Evolutionary conservation across 2,797 vertebrate species (phyloP), one percentile per base, ranked within the genome.

Genomic region (Trematomus bernacchii): DNA sequence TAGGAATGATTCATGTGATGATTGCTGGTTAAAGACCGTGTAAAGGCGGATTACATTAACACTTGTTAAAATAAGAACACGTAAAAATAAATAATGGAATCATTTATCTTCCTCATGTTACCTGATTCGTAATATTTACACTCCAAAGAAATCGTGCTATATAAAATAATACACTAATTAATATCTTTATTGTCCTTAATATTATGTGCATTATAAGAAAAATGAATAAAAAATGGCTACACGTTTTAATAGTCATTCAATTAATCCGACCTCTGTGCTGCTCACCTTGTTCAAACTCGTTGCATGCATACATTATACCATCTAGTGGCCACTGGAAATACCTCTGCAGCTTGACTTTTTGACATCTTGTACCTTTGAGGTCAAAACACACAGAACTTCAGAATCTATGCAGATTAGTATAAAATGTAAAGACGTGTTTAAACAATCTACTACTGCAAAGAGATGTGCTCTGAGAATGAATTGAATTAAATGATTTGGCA

Each of bases 261-360:
- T 61, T 47, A 11, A 44, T 52, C 10, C 14, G 2, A 16, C 37
- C 3, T 65, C 43, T 47, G 43, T 42, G 65, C 71, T 60, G 65
- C 54, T 72, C 71, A 75, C 73, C 65, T 66, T 4, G 52, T 43
- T 47, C 63, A 67, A 57, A 82, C 27, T 47, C 3, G n/a, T 71
- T 85, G 44, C 81, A 33, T 84, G 88, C 83, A 83, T 79, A 64
- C 50, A 76, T 89, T 73, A 85, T 91, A 91, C 92, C 93, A 93
- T 91, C 93, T 94, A 93, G 92, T 93, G 93, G 93, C 71, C 88
- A 80, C 61, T 80, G 71, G 27, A 88, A 70, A 84, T 43, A 87
- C 58, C 71, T 86, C 66, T 33, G 44, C 64, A 40, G 14, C 58
- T 59, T 73, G 72, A 77, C 80, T 73, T 66, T 15, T 46, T 79